Conservation (phyloP, 2,113 vertebrate genomes). For the Rhombomys opimus region DNA sequence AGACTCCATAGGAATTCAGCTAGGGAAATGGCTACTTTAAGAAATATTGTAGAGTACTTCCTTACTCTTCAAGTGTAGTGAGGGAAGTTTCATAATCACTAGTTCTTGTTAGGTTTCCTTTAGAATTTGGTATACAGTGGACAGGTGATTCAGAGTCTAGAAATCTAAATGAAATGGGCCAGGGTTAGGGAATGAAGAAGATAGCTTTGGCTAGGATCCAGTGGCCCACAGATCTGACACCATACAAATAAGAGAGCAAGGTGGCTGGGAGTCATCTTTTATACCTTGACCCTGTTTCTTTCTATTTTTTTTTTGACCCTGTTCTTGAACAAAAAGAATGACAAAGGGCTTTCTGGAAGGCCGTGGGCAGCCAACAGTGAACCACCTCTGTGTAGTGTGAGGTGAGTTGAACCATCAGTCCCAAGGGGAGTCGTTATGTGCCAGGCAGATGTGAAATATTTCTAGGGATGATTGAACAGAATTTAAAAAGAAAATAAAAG, state of each 20-base stretch:
- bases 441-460: not conserved
- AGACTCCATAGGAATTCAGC: not conserved
- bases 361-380: not conserved
- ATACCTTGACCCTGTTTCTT: too few species aligned
- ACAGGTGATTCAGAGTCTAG: not conserved
- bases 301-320: too few species aligned
- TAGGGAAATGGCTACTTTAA: not conserved
- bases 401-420: not conserved
- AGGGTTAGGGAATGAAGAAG: not conserved
- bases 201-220: not conserved
- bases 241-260: not conserved
- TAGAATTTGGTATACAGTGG: not conserved
- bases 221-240: not conserved
- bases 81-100: not conserved
- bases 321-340: not conserved
- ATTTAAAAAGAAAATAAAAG: not conserved
- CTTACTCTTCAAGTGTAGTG: rapidly evolving
- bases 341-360: not conserved
- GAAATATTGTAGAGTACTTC: not conserved
- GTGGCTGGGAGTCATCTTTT: not conserved
- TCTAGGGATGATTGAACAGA: not conserved
- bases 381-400: not conserved
- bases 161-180: not conserved
- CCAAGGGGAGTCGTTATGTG: not conserved
- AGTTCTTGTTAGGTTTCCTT: not conserved